These are phyloP conservation scores for Sebastes nivosus DNA, from an alignment of 2,797 vertebrate species.

Conservation along the genomic window DNA sequence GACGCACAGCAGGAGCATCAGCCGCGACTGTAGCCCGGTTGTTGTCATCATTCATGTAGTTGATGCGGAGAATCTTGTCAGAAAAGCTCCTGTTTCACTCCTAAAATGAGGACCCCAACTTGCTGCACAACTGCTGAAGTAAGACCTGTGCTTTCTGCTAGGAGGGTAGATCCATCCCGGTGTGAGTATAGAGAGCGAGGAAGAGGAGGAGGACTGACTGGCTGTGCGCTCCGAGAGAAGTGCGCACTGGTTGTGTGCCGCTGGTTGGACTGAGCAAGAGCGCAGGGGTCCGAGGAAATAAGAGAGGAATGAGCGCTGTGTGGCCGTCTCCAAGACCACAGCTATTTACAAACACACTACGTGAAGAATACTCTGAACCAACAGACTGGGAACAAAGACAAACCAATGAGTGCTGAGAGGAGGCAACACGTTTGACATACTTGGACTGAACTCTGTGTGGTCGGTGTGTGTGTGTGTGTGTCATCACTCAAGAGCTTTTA, in stretches of 20 bases:
- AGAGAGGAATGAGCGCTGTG: conserved; percentile 56
- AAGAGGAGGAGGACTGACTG: conserved; percentile 28
- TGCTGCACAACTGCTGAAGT: conserved; percentile 50
- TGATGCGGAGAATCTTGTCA: conserved; percentile 14
- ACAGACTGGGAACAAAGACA: conserved; percentile 56
- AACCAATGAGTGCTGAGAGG: conserved; percentile 56
- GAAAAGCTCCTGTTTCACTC: conserved; percentile 18
- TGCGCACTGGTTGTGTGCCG: conserved; percentile 78
- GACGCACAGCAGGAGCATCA: conserved; percentile 82
- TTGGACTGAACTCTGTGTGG: conserved; percentile 34
- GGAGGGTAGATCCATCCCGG: conserved; percentile 72
- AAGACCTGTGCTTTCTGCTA: conserved; percentile 58
- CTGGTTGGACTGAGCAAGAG: conserved; percentile 75
- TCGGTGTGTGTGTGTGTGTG: conserved; percentile 4
- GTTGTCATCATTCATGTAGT: conserved; percentile 70
- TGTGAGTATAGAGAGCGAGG: conserved; percentile 24
- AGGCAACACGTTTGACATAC: conserved; percentile 44
- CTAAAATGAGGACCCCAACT: conserved; percentile 54
- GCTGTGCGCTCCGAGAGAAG: conserved; percentile 72
- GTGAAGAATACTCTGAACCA: conserved; percentile 52
- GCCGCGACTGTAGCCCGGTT: conserved; percentile 71
- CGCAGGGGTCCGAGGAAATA: conserved; percentile 65
- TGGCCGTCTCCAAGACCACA: conserved; percentile 68
- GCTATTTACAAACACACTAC: conserved; percentile 42
- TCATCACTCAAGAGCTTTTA: conserved; percentile 36